phyloP scores from a whole-genome alignment of 2,113 vertebrate genomes.

The Chaetodon trifascialis region DNA sequence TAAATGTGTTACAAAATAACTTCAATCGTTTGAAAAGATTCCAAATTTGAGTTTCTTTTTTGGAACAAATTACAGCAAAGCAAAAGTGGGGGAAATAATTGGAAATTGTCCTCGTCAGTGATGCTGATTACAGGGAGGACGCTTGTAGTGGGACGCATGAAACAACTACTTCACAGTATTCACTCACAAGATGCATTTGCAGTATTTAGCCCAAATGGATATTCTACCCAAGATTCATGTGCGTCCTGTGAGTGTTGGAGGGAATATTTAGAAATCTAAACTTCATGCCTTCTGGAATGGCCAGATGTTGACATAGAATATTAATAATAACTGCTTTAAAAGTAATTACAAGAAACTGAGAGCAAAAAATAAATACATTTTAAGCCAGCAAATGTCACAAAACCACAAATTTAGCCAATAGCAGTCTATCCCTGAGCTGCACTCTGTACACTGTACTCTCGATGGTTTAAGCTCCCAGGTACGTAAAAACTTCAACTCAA shows the following conservation, averaged over 20 bases:
- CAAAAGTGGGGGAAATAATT: neutral
- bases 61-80: neutral
- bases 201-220: too few relatives aligned
- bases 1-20: neutral
- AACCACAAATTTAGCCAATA: neutral
- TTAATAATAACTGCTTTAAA: neutral
- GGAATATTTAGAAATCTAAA: too few relatives aligned
- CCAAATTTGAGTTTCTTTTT: neutral
- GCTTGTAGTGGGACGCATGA: neutral
- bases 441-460: constrained; percentile 19
- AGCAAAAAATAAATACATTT: too few relatives aligned
- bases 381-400: too few relatives aligned
- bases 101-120: neutral
- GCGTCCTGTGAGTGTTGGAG: neutral
- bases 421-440: neutral
- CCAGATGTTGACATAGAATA: neutral
- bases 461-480: constrained; percentile 30
- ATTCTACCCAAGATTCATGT: too few relatives aligned
- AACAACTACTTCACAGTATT: neutral
- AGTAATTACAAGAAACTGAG: neutral
- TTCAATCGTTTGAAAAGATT: neutral
- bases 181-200: too few relatives aligned
- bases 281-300: too few relatives aligned
- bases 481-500: constrained; percentile 51
- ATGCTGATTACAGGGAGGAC: neutral